Base-by-base conservation (phyloP, 2,113 vertebrate genomes). In the Cololabis saira region DNA sequence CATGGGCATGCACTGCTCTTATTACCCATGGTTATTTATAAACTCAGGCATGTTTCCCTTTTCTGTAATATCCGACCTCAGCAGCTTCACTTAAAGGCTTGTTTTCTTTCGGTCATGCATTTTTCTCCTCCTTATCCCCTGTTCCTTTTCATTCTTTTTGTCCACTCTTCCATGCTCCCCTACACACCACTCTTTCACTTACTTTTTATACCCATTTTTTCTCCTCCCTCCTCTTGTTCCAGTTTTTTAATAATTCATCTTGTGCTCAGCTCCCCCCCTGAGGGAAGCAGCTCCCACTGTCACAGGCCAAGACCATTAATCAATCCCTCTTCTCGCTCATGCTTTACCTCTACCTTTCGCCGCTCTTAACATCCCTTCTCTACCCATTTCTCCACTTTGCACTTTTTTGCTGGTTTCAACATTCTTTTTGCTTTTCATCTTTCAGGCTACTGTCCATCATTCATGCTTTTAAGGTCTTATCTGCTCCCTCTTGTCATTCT, bases 1-100 rank as follows among this genome's bases (percentile, higher is more conserved):
- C 63, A 55, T 14, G n/a, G 47, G 56, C 70, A 52, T 45, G 84
- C 77, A 74, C 79, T 58, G 68, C 59, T 79, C 93, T 93, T 92
- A 93, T 94, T 93, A 93, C 61, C 89, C 87, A 90, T 89, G 79
- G 91, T 92, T 93, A 93, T 91, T 93, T 90, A 92, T 72, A 82
- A 94, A 83, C 84, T 71, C 61, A 59, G 65, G 55, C 70, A 70
- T 73, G 66, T 70, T 65, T 55, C 53, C 56, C 54, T 66, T 72
- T 61, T 75, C 69, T 57, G 59, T 64, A 65, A 63, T 2, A 14
- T 84, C 74, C 80, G 60, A 76, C 51, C 70, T 88, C 82, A 84
- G 84, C 86, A 88, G 60, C 76, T 82, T 78, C 53, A 33, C 60
- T n/a, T 52, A 74, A 76, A 58, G 49, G 81, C 74, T 79, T 61